Base-by-base conservation (phyloP, 64 coral and sea anemone genomes). In the Dendronephthya gigantea region DNA sequence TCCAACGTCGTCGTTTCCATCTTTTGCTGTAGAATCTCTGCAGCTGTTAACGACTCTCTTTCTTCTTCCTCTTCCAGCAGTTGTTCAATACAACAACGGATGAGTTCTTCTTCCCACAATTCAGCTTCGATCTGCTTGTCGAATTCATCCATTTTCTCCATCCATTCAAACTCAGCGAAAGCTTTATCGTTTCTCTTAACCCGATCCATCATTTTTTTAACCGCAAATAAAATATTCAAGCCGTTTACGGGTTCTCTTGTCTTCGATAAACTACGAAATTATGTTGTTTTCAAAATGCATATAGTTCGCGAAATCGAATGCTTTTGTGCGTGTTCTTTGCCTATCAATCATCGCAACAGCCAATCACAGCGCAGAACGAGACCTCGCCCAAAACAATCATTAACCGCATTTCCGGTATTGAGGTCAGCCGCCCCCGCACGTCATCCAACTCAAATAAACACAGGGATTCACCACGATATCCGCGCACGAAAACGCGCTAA, bases 361-460 rank as follows among this genome's bases (percentile, higher is more conserved):
- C 95, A 98, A 98, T 98, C 95, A 93, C 23, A 85, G 41, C 19
- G 48, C 84, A 84, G 35, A 30, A 82, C 85, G 37, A 79, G 39
- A 56, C 90, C 84, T 85, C 83, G 72, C 84, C 51, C 83, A 88
- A 93, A 98, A 88, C 89, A 93, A 96, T 93, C 91, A 84, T 86
- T 79, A 16, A 79, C 72, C 15, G 16, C 72, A 79, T 79, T 79
- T 79, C 72, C 72, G 72, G 8, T 79, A n/a, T 79, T 79, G 31
- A 35, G 31, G 72, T 79, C 72, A 36, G 32, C 72, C 69, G 0
- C 6, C 4, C 25, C 19, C 17, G 55, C 23, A 62, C 55, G 55
- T 62, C 55, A 62, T 27, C 8, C 19, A 62, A 23, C 25, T 19
- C 55, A 62, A 6, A 19, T 22, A 19, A 6, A 2, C 51, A 15